phyloP scores from a whole-genome alignment of 2,797 vertebrate genomes.

The Eidolon dupreanum region DNA sequence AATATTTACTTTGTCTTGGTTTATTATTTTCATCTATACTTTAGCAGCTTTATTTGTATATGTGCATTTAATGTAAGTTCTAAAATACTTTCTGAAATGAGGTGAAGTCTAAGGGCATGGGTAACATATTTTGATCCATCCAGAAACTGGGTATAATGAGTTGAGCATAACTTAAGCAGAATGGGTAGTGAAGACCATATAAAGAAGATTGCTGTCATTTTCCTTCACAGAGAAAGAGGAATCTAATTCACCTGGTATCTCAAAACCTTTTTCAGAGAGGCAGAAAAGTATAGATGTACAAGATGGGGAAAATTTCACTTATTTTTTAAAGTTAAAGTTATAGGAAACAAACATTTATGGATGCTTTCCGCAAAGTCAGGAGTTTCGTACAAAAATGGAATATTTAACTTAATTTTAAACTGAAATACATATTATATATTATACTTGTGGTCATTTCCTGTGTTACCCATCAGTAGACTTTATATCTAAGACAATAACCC shows the following conservation, averaged over 20 bases:
- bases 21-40: neutral
- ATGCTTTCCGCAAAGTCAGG: neutral
- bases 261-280: slow-evolving; percentile 22
- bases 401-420: slow-evolving; percentile 23
- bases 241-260: neutral
- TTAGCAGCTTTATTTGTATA: neutral
- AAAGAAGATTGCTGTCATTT: neutral
- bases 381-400: neutral
- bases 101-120: neutral
- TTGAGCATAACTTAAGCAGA: neutral
- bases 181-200: neutral
- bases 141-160: neutral
- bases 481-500: neutral
- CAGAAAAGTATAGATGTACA: neutral
- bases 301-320: neutral
- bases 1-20: neutral
- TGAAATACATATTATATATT: neutral
- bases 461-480: neutral
- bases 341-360: neutral
- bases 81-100: slow-evolving; percentile 46
- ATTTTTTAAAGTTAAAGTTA: neutral
- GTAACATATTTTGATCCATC: neutral
- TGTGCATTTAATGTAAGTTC: neutral
- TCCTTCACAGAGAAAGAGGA: neutral
- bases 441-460: neutral